phyloP scores from a whole-genome alignment of 2,113 vertebrate species.

The Stegastes partitus region DNA sequence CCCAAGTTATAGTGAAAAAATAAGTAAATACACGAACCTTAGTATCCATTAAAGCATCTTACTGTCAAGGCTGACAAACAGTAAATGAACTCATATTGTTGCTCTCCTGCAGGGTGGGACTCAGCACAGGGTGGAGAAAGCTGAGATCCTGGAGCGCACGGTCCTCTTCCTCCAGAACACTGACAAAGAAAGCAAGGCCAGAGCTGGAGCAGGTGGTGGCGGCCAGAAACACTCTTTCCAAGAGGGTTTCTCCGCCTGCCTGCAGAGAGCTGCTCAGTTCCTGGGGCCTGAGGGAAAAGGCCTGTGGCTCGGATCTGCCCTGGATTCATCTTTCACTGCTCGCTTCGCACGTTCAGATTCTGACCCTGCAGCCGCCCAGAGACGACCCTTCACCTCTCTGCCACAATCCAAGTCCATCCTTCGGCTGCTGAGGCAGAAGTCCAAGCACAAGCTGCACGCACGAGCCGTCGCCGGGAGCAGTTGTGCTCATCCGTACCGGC shows the following conservation, averaged over 20 bases:
- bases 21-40: too few relatives aligned
- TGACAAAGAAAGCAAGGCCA: background rate
- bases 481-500: background rate
- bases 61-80: too few relatives aligned
- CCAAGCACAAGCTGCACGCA: background rate
- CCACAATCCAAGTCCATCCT: conserved; percentile 36
- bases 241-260: conserved; percentile 79
- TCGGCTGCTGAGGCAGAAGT: conserved; percentile 5
- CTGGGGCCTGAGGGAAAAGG: conserved; percentile 68
- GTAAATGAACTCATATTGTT: background rate
- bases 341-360: conserved; percentile 3
- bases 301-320: conserved; percentile 38
- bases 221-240: conserved; percentile 55
- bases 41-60: too few relatives aligned
- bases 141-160: conserved; percentile 87
- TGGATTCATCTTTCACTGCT: conserved; percentile 33
- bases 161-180: conserved; percentile 75
- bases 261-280: conserved; percentile 73
- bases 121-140: conserved; percentile 87
- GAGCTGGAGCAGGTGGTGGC: background rate
- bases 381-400: conserved; percentile 12
- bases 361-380: background rate
- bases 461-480: background rate
- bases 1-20: too few relatives aligned
- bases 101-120: conserved; percentile 73